Evolutionary conservation across 2,888 invertebrate genomes (phyloP).

Genomic region (Emmelina monodactyla): DNA sequence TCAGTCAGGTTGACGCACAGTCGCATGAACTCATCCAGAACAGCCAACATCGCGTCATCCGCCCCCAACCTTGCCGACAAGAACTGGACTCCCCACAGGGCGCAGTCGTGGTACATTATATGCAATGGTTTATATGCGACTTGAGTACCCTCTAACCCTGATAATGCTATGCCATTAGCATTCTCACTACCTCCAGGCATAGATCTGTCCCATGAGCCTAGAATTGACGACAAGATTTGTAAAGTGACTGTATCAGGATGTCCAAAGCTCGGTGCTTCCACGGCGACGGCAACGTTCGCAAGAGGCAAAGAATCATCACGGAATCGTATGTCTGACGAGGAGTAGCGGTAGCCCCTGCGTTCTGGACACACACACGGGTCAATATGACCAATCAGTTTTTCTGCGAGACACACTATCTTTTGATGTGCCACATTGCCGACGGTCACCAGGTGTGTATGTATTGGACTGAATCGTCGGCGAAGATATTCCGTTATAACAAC

Average conservation of each 20-base stretch:
- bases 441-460: conserved; percentile 74
- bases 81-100: conserved; percentile 93
- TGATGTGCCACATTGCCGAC: conserved; percentile 91
- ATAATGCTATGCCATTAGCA: too few relatives aligned
- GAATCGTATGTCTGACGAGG: conserved; percentile 85
- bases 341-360: conserved; percentile 73
- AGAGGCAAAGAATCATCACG: conserved; percentile 89
- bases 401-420: conserved; percentile 78
- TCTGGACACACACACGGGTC: conserved; percentile 65
- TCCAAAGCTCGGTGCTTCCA: conserved; percentile 91
- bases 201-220: conserved; percentile 90
- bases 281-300: conserved; percentile 89
- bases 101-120: conserved; percentile 96
- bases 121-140: conserved; percentile 95
- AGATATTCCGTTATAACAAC: neutral
- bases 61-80: conserved; percentile 73
- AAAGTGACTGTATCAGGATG: conserved; percentile 90
- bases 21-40: conserved; percentile 85
- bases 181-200: conserved; percentile 87
- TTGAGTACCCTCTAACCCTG: too few relatives aligned
- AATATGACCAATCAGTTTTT: conserved; percentile 71
- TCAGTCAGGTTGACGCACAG: conserved; percentile 85
- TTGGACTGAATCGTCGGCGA: neutral
- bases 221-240: conserved; percentile 90
- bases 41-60: conserved; percentile 73